These are phyloP conservation scores for Boleophthalmus pectinirostris DNA, from an alignment of 2,113 vertebrate genomes.

Conservation along the genomic window DNA sequence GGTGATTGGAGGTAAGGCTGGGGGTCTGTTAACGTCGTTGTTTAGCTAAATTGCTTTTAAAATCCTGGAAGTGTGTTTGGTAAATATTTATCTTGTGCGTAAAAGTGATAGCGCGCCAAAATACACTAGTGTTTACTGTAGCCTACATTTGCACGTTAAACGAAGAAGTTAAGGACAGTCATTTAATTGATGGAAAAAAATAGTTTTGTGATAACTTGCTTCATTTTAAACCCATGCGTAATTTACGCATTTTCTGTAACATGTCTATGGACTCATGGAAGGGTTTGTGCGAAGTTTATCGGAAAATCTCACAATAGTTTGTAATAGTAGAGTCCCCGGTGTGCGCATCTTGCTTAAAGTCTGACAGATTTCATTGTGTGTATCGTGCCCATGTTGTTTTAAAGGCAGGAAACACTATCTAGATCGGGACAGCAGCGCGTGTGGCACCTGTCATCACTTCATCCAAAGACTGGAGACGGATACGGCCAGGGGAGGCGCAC, in stretches of 20 bases:
- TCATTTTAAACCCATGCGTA: neutral
- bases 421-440: constrained; percentile 34
- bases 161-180: neutral
- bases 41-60: neutral
- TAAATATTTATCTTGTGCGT: neutral
- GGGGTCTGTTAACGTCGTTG: neutral
- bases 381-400: constrained; percentile 27
- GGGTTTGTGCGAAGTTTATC: constrained; percentile 28
- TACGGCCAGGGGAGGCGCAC: constrained; percentile 22
- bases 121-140: neutral
- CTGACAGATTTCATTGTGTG: constrained; percentile 49
- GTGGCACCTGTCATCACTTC: constrained; percentile 61
- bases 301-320: constrained; percentile 50
- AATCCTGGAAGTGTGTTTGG: neutral
- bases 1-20: constrained; percentile 51
- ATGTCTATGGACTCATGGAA: neutral
- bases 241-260: constrained; percentile 2
- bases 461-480: constrained; percentile 58
- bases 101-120: neutral
- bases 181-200: neutral
- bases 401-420: constrained; percentile 66
- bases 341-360: constrained; percentile 5
- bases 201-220: neutral
- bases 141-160: neutral
- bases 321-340: constrained; percentile 53